Conservation (phyloP, 2,113 vertebrate species). For the Microtus pennsylvanicus region DNA sequence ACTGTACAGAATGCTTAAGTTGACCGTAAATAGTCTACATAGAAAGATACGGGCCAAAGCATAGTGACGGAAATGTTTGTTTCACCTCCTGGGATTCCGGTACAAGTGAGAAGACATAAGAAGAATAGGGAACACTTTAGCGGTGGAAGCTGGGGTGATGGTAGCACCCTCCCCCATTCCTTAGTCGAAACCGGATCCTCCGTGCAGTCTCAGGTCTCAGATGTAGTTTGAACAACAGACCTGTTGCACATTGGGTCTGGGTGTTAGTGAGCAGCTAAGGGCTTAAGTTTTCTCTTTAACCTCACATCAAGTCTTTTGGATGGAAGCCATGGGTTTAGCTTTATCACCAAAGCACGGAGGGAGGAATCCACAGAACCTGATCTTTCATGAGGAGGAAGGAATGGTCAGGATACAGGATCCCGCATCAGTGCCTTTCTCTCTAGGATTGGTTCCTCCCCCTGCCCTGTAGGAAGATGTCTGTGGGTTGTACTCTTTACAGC, state of each 20-base stretch:
- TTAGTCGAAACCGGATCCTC: background rate
- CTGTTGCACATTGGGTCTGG: background rate
- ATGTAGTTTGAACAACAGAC: background rate
- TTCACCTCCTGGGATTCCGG: background rate
- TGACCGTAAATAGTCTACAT: background rate
- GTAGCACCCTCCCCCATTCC: fast-evolving
- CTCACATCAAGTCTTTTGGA: conserved; percentile 66
- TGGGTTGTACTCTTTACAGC: conserved; percentile 54
- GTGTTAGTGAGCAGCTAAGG: conserved; percentile 1
- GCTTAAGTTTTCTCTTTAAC: conserved; percentile 64
- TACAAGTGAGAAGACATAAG: background rate
- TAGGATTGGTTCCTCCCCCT: conserved; percentile 65
- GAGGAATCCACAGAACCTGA: conserved; percentile 60
- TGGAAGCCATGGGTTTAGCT: conserved; percentile 61
- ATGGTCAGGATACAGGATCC: conserved; percentile 69
- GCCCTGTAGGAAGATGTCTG: conserved; percentile 64
- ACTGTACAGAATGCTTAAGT: background rate
- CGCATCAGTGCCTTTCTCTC: conserved; percentile 65
- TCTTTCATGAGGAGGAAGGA: conserved; percentile 73
- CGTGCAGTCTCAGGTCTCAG: background rate
- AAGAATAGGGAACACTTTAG: background rate
- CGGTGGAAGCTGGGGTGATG: background rate
- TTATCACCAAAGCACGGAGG: conserved; percentile 65
- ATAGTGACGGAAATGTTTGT: background rate
- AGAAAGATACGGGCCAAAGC: background rate